A percentile compares a stretch with the other conserved stretches of the same genome.
phyloP scores from a whole-genome alignment of 1,140 invertebrate genomes.

The Zaprionus tsacasi region DNA sequence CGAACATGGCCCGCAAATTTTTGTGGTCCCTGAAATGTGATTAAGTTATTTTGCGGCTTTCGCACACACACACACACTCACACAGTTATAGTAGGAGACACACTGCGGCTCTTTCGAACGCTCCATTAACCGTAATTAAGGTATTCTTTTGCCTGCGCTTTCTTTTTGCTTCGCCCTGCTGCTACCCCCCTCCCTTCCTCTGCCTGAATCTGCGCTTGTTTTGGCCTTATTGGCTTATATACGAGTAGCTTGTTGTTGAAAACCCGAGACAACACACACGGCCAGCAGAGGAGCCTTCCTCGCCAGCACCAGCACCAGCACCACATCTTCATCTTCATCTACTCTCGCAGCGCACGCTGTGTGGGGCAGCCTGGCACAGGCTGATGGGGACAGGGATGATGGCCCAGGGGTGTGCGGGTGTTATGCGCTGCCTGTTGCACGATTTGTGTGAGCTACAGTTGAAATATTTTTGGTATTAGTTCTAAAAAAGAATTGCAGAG shows the following conservation, averaged over 20 bases:
- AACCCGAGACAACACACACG: conserved; percentile 64
- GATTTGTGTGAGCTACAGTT: conserved; percentile 46
- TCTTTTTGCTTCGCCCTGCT: conserved; percentile 57
- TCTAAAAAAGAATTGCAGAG: neutral
- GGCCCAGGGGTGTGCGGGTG: conserved; percentile 35
- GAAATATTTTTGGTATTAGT: conserved; percentile 23
- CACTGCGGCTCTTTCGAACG: conserved; percentile 59
- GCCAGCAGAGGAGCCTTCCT: conserved; percentile 5
- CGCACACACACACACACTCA: conserved; percentile 31
- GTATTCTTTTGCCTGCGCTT: conserved; percentile 78
- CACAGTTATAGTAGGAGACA: conserved; percentile 19
- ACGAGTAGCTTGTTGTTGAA: conserved; percentile 80
- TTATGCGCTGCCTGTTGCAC: conserved; percentile 32
- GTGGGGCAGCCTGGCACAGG: conserved; percentile 42
- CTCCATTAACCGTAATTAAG: conserved; percentile 84
- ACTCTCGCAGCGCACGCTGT: conserved; percentile 29
- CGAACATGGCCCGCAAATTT: conserved; percentile 79
- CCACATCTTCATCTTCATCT: conserved; percentile 69
- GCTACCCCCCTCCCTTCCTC: neutral
- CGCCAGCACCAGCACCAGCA: conserved; percentile 22
- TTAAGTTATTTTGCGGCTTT: conserved; percentile 79
- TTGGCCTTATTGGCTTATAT: conserved; percentile 78
- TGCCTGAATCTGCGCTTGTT: conserved; percentile 47
- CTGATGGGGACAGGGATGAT: conserved; percentile 5
- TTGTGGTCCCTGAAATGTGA: conserved; percentile 81